Conservation (phyloP, 2,888 invertebrate genomes). For the Eupsilia transversa region DNA sequence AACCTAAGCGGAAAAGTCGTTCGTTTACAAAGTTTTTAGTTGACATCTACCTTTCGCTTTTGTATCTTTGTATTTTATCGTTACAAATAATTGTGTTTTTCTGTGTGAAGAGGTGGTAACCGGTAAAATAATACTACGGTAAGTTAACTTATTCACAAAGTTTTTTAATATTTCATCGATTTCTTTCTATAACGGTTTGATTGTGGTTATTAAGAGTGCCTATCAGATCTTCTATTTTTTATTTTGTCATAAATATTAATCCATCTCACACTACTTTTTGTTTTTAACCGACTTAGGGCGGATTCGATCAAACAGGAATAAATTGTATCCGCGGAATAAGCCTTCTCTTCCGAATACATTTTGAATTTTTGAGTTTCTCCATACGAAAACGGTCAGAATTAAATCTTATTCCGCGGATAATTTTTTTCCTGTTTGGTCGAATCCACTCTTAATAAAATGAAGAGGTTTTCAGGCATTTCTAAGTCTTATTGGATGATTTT, state of each 20-base stretch:
- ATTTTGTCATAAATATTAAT: background rate
- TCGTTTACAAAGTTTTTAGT: background rate
- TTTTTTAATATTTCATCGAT: background rate
- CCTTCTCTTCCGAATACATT: too few species aligned
- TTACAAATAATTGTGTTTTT: background rate
- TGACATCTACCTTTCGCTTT: background rate
- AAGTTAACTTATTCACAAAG: background rate
- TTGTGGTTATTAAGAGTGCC: background rate
- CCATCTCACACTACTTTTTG: too few species aligned
- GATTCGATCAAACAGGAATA: too few species aligned
- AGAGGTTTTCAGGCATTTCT: too few species aligned
- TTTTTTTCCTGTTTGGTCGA: too few species aligned
- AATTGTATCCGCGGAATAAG: too few species aligned
- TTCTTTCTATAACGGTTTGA: background rate
- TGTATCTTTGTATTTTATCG: background rate
- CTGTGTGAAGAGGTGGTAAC: background rate
- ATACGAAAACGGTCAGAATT: too few species aligned
- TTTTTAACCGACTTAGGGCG: too few species aligned
- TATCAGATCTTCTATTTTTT: background rate
- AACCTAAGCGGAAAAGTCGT: conserved; percentile 71
- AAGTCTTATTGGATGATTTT: too few species aligned
- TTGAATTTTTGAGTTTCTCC: too few species aligned
- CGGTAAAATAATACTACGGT: background rate
- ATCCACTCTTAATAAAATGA: too few species aligned
- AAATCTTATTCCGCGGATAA: too few species aligned